Evolutionary conservation across 2,113 vertebrate species (phyloP), one percentile per base, ranked within the genome.

Genomic region (Callionymus lyra): DNA sequence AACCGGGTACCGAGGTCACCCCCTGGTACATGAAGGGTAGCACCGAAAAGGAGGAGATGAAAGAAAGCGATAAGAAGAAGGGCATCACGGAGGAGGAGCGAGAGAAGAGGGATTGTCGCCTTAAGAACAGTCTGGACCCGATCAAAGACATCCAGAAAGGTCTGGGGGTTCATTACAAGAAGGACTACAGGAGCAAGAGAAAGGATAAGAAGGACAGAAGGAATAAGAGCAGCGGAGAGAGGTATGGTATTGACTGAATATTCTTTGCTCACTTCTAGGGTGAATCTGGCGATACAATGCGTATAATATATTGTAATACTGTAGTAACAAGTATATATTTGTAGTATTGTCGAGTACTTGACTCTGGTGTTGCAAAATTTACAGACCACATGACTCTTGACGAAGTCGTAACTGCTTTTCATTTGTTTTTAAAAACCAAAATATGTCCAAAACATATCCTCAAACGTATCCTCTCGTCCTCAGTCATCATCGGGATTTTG

Each of bases 11-110:
- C 0, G 89, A 91, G 56, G 85, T 82, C 1, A 87, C 80, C 0
- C 91, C 91, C 0, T 94, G 91, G 91, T 94, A 93, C 73, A 82
- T 92, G 79, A 86, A 87, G 35, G 41, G 43, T 1, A 38, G 61
- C n/a, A 39, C 41, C 18, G 69, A 77, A 15, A 68, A 73, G 53
- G 50, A 37, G 1, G 32, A 59, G 59, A 35, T 1, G 21, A 57
- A 61, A 42, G 74, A 76, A 12, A 62, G 53, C 31, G 72, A 55
- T 2, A 74, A 53, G 17, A 47, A 63, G 43, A 87, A 86, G 41
- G 78, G 72, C 0, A 38, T 88, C 11, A 57, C 38, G 18, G 80
- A 84, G 42, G 84, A 90, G 68, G 83, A 86, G 55, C 72, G 38
- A 31, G 76, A 77, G 36, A 87, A 84, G 71, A 89, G 72, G 61